phyloP scores from a whole-genome alignment of 37 sponge, comb jelly and placozoan species.

The Bolinopsis microptera region DNA sequence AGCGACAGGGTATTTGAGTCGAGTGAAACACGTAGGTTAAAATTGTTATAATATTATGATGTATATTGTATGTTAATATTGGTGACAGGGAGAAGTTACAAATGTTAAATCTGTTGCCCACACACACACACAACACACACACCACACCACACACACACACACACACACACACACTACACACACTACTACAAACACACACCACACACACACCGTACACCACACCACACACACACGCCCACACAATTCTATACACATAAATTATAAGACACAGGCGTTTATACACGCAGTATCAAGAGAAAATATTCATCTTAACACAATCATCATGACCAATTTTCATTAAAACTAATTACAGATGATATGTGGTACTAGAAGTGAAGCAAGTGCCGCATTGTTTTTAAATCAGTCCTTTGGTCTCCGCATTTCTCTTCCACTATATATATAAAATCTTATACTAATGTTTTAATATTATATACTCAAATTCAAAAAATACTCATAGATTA shows the following conservation, averaged over 20 bases:
- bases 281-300: background rate
- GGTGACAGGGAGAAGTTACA: background rate
- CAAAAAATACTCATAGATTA: background rate
- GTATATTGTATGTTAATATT: background rate
- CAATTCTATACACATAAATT: background rate
- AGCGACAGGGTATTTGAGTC: too few relatives aligned
- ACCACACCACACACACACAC: too few relatives aligned
- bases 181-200: too few relatives aligned
- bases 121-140: too few relatives aligned
- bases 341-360: background rate
- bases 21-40: background rate
- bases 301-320: background rate
- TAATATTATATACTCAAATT: slow-evolving; percentile 2
- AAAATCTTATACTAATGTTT: background rate
- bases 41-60: slow-evolving; percentile 60
- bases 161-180: too few relatives aligned
- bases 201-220: too few relatives aligned
- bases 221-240: background rate
- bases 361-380: background rate
- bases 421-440: background rate
- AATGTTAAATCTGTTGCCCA: background rate
- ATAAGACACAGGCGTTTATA: background rate
- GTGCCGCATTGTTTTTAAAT: too few relatives aligned
- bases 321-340: background rate
- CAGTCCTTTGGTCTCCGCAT: background rate